Conservation (phyloP, 1,140 invertebrate genomes). For the Pachypeltis micranthus region DNA sequence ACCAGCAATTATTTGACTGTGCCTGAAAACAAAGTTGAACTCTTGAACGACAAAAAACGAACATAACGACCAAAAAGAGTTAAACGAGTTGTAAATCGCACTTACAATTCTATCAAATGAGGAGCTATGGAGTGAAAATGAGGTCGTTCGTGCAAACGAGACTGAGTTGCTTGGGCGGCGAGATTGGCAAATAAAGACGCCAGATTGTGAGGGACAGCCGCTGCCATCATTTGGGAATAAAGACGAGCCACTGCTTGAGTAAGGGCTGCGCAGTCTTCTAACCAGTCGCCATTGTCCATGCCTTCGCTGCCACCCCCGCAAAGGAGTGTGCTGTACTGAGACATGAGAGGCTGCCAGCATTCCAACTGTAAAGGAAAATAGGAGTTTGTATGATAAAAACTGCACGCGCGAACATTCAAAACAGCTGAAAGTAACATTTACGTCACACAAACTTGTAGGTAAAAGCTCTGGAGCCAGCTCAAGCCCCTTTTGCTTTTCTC, state of each 20-base stretch:
- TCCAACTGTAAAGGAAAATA: slow-evolving; percentile 34
- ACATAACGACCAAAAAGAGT: no score
- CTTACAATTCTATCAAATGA: slow-evolving; percentile 40
- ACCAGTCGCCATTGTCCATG: slow-evolving; percentile 28
- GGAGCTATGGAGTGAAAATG: slow-evolving; percentile 32
- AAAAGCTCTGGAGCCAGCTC: no score
- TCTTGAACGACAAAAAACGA: background rate
- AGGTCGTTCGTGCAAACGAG: slow-evolving; percentile 22
- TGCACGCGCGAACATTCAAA: no score
- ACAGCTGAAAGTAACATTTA: no score
- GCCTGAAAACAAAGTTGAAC: slow-evolving; percentile 36
- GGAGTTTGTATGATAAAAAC: no score
- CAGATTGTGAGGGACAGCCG: slow-evolving; percentile 25
- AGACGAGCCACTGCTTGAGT: slow-evolving; percentile 49
- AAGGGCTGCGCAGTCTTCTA: slow-evolving; percentile 48
- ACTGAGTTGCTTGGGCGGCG: slow-evolving; percentile 25
- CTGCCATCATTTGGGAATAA: slow-evolving; percentile 37
- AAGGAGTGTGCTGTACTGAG: slow-evolving; percentile 23
- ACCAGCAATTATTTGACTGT: slow-evolving; percentile 53
- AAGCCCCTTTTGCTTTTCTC: no score
- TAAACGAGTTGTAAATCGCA: no score
- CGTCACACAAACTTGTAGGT: no score
- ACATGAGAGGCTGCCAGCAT: slow-evolving; percentile 37
- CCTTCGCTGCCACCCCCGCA: slow-evolving; percentile 16
- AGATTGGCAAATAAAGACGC: slow-evolving; percentile 23